Base-by-base conservation (phyloP, 1,140 invertebrate genomes). In the Drosophila pandora region DNA sequence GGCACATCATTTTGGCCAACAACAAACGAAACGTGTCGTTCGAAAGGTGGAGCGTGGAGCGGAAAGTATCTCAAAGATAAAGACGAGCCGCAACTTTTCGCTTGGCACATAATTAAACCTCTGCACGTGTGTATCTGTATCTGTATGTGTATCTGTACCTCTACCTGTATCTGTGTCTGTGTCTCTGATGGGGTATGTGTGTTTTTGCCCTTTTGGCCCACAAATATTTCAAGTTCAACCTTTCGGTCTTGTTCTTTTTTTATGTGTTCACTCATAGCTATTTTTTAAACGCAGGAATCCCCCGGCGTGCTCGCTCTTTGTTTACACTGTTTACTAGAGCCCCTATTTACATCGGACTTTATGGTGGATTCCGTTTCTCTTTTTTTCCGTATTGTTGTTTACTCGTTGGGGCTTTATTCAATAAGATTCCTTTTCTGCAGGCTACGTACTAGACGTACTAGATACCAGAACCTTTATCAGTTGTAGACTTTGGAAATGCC, bases 1-100 rank as follows among this genome's bases (percentile, higher is more conserved):
- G 30, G 48, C 71, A 54, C 71, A 65, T 72, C 41, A 65, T 59
- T 37, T 73, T 65, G 54, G 30, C 70, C 65, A 65, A 60, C 55
- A 68, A 73, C 61, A 55, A 82, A 82, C 79, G 74, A 54, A 83
- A 82, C 74, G 63, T 78, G 69, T 83, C 69, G 72, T 55, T 37
- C 12, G 9, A 37, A 60, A 28, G 10, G 34, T 49, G 50, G 25
- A 74, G 67, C 79, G 7, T 28, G 25, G 59, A 72, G 76, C 65
- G 32, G 34, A 68, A 68, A 68, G 32, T 56, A 76, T 80, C 59
- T 72, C 17, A 61, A 72, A 73, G 48, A 81, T 72, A 70, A 34
- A 53, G 50, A 53, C 30, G 43, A 53, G 50, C 30, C 22, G 30
- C 50, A 37, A 68, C 65, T 68, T 69, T 48, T 69, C 45, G 56